A percentile compares a stretch with the other conserved stretches of the same genome.
phyloP scores from a whole-genome alignment of 2,797 vertebrate genomes.

The Siniperca scherzeri region DNA sequence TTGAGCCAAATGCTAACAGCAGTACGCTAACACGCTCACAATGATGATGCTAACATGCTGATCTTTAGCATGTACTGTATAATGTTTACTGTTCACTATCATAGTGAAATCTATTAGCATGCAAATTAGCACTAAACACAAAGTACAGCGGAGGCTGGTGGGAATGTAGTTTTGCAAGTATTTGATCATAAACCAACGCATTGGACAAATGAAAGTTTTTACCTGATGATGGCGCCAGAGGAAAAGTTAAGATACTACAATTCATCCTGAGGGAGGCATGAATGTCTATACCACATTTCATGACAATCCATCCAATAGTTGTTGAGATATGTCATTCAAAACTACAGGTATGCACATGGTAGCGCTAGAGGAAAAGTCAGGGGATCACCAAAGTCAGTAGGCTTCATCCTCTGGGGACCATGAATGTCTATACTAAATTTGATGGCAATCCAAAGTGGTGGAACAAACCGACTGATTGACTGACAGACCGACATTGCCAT shows the following conservation, averaged over 20 bases:
- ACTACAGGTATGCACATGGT: not conserved
- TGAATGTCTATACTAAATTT: not conserved
- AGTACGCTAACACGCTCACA: not conserved
- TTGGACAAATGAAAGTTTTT: not conserved
- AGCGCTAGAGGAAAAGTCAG: not conserved
- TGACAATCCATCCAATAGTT: not conserved
- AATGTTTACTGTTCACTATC: not conserved
- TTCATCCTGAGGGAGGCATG: not conserved
- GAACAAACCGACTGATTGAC: too few species aligned
- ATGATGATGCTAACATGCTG: too few species aligned
- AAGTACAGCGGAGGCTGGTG: too few species aligned
- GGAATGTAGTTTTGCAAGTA: too few species aligned
- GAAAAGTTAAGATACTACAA: not conserved
- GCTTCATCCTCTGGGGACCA: not conserved
- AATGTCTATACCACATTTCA: not conserved
- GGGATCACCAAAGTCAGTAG: too few species aligned
- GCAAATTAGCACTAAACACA: too few species aligned
- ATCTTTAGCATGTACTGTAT: not conserved
- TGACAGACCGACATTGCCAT: too few species aligned
- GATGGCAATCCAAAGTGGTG: too few species aligned
- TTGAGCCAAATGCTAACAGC: not conserved
- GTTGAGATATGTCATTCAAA: not conserved
- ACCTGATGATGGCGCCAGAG: not conserved
- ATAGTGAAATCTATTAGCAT: not conserved
- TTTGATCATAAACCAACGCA: not conserved